A percentile compares a stretch with the other conserved stretches of the same genome.
phyloP scores from a whole-genome alignment of 2,888 invertebrate species.

The Rhyacophila evoluta region DNA sequence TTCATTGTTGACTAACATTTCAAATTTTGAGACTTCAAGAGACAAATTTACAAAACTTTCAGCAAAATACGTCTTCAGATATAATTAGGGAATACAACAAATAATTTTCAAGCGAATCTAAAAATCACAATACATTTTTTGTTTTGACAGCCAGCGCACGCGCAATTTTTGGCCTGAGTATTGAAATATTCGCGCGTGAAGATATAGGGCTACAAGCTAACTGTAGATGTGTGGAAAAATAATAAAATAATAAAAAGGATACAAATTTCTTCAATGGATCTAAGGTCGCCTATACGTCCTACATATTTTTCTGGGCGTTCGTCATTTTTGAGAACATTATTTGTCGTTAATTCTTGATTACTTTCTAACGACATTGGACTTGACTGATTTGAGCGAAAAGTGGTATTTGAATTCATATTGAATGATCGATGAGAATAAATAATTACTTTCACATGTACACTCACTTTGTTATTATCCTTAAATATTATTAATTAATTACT shows the following conservation, averaged over 20 bases:
- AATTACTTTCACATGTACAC: too few species aligned
- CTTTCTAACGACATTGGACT: slow-evolving; percentile 45
- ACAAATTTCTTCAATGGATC: slow-evolving; percentile 58
- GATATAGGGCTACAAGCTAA: background rate
- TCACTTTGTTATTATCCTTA: too few species aligned
- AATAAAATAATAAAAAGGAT: slow-evolving; percentile 55
- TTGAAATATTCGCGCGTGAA: slow-evolving; percentile 16
- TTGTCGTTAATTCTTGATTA: slow-evolving; percentile 17
- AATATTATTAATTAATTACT: too few species aligned
- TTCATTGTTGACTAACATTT: background rate
- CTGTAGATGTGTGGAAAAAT: background rate
- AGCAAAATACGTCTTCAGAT: too few species aligned
- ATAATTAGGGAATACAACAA: background rate
- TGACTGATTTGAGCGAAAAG: slow-evolving; percentile 27
- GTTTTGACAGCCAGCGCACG: background rate
- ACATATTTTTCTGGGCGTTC: slow-evolving; percentile 47
- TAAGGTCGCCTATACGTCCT: slow-evolving; percentile 50
- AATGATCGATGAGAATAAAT: too few species aligned
- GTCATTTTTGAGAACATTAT: background rate
- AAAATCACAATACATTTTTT: background rate
- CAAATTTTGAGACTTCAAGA: too few species aligned
- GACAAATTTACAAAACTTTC: background rate
- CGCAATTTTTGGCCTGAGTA: background rate
- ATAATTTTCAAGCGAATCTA: background rate
- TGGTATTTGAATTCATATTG: slow-evolving; percentile 1